Evolutionary conservation across 2,797 vertebrate species (phyloP).

Genomic region (Coendou prehensilis): DNA sequence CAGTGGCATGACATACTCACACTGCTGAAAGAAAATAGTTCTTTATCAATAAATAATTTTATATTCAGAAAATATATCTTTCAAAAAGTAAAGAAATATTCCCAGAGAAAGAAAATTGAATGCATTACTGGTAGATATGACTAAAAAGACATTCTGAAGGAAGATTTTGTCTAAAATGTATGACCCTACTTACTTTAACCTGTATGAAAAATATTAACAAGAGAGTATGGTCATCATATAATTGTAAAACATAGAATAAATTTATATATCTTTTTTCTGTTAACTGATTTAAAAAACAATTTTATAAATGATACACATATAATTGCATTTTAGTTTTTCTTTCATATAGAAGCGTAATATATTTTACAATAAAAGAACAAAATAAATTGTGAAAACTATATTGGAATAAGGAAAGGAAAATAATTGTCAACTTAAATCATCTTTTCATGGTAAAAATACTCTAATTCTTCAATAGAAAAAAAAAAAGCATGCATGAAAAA

Average conservation of each 20-base stretch:
- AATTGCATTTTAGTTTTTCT: background rate
- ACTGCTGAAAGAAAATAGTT: background rate
- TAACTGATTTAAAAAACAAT: background rate
- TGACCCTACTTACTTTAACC: background rate
- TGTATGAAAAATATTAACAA: background rate
- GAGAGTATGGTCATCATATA: background rate
- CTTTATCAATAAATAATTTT: background rate
- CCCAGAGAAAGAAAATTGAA: background rate
- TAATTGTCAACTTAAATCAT: background rate
- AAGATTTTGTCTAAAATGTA: background rate
- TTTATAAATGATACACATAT: background rate
- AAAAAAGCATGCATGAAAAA: background rate
- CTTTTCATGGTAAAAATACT: background rate
- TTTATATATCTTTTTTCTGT: background rate
- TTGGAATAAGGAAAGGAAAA: background rate
- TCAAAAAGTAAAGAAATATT: background rate
- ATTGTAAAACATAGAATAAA: background rate
- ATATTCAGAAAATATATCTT: background rate
- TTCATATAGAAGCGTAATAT: background rate
- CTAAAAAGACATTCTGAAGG: background rate
- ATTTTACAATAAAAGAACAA: background rate
- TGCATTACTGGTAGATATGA: background rate
- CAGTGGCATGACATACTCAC: background rate
- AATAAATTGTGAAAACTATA: background rate
- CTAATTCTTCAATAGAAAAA: background rate